A percentile compares a stretch with the other conserved stretches of the same genome.
Evolutionary conservation across 1,140 invertebrate species (phyloP).

Genomic region (Brachystomella parvula): DNA sequence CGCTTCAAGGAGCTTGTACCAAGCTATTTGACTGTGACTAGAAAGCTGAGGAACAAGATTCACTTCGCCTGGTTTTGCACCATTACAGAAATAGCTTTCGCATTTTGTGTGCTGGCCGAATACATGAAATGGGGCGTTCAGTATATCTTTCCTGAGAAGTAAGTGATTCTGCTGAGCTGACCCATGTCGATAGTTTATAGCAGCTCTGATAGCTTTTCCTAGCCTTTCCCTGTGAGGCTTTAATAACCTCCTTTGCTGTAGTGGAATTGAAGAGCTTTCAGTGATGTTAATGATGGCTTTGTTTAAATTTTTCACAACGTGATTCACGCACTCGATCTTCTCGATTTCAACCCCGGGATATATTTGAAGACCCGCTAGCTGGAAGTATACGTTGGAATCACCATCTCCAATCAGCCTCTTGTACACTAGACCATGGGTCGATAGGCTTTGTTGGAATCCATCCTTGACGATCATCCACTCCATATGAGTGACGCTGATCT

Average conservation of each 20-base stretch:
- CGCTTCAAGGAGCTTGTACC: not conserved
- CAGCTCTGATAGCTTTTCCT: slow-evolving; percentile 10
- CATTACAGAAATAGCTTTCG: slow-evolving; percentile 14
- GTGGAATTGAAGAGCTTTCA: slow-evolving; percentile 30
- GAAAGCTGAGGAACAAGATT: not conserved
- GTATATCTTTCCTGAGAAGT: slow-evolving; percentile 27
- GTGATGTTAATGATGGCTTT: slow-evolving; percentile 37
- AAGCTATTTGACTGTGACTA: not conserved
- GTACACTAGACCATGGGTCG: slow-evolving; percentile 41
- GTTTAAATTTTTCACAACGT: slow-evolving; percentile 42
- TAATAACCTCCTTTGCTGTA: not conserved
- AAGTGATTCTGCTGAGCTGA: not conserved
- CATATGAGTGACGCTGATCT: slow-evolving; percentile 42
- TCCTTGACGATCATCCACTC: slow-evolving; percentile 44
- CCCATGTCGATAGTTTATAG: slow-evolving; percentile 13
- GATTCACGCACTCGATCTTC: slow-evolving; percentile 40
- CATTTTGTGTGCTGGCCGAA: slow-evolving; percentile 34
- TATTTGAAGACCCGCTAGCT: slow-evolving; percentile 23
- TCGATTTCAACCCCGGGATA: slow-evolving; percentile 23
- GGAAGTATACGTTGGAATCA: slow-evolving; percentile 41
- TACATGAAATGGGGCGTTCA: slow-evolving; percentile 31
- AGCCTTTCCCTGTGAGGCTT: slow-evolving; percentile 8
- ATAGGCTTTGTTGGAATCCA: slow-evolving; percentile 41
- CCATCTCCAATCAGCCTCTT: slow-evolving; percentile 42
- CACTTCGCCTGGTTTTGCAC: not conserved